Base-by-base conservation (phyloP, 2,888 invertebrate genomes). In the Drosophila gaucha region DNA sequence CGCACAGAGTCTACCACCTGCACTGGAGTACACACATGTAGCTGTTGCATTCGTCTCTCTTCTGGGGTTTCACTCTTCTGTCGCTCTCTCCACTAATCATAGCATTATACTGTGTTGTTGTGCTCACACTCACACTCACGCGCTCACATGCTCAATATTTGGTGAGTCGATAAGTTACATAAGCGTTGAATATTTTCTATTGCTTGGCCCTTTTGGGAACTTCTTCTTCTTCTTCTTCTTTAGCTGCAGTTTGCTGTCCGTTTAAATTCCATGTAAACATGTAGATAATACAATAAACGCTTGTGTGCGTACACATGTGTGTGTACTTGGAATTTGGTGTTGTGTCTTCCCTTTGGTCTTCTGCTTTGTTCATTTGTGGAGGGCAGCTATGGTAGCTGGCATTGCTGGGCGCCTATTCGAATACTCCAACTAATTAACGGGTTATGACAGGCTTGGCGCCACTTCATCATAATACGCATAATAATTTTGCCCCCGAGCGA, bases 401-500 rank as follows among this genome's bases (percentile, higher is more conserved):
- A 50, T 46, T 74, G 56, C 89, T 90, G 90, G 10, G 69, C 82
- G 86, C 90, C 90, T 90, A 82, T 75, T 90, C 70, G 76, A 88
- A 87, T 89, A 87, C 89, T 89, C 89, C 88, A 90, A 89, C 90
- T 90, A 90, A 90, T 90, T 90, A 90, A 90, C 88, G 79, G 82
- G 86, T 90, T 90, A 86, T 90, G 86, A 89, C 88, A 87, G 75
- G 67, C 78, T 72, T 56, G 70, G 83, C 84, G 80, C 78, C 84
- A 80, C 68, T 84, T 73, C 70, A 75, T 84, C 80, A 80, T 73
- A 66, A 76, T 69, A 65, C 54, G 43, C 47, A 39, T 22, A 35
- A 35, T 41, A 35, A 49, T 39, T 9, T 6, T 3, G 26, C 39
- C 30, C 58, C 56, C 20, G 31, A 39, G 41, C 60, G 41, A 31